phyloP scores from a whole-genome alignment of 2,888 invertebrate species.

The Octonoba sinensis region DNA sequence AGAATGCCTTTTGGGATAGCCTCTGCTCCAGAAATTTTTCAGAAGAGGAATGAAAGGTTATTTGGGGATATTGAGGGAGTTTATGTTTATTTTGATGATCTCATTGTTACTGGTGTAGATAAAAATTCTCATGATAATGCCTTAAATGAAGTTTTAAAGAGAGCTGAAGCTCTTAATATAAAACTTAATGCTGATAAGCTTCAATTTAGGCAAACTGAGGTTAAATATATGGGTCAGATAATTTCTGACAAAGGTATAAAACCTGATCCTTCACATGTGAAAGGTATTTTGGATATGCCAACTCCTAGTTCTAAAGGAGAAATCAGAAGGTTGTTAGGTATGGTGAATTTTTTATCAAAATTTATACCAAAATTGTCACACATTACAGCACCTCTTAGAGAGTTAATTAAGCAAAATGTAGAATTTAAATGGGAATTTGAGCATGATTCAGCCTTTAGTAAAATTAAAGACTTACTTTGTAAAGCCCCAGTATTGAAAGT shows the following conservation, averaged over 20 bases:
- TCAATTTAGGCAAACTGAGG: neutral
- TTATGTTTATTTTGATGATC: constrained; percentile 25
- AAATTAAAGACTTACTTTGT: neutral
- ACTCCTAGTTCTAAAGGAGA: constrained; percentile 1
- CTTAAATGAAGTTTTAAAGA: constrained; percentile 1
- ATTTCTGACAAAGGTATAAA: constrained; percentile 6
- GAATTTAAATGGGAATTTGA: constrained; percentile 9
- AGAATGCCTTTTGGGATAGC: constrained; percentile 33
- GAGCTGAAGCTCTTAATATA: neutral
- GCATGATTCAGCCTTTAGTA: neutral
- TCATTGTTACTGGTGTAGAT: neutral
- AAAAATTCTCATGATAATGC: neutral
- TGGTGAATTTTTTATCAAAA: constrained; percentile 27
- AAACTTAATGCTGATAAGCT: constrained; percentile 23
- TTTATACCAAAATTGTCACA: neutral
- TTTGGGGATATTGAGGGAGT: constrained; percentile 23
- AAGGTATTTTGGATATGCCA: constrained; percentile 10
- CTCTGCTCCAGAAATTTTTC: constrained; percentile 23
- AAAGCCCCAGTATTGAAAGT: neutral
- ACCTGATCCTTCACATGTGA: neutral
- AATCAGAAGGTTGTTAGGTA: constrained; percentile 13
- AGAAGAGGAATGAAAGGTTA: constrained; percentile 15
- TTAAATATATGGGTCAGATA: constrained; percentile 5
- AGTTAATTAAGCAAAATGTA: neutral
- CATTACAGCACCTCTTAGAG: constrained; percentile 1